phyloP scores from a whole-genome alignment of 2,113 vertebrate species.

The Hyperopisus bebe region DNA sequence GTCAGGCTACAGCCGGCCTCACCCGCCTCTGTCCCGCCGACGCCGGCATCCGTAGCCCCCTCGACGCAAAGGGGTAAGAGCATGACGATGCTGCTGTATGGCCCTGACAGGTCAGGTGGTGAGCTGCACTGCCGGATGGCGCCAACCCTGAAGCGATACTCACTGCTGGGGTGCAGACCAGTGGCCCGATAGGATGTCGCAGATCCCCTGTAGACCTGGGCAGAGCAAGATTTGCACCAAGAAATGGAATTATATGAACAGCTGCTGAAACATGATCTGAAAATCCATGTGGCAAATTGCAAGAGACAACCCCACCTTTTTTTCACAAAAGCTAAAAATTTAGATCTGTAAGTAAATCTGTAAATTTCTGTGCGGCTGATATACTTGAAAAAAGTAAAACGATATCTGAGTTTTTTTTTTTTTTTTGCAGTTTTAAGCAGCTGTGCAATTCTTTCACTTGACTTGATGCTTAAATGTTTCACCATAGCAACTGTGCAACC shows the following conservation, averaged over 20 bases:
- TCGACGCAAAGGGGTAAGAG: slow-evolving; percentile 78
- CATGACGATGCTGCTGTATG: slow-evolving; percentile 81
- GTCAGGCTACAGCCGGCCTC: slow-evolving; percentile 72
- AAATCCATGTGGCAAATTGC: neutral
- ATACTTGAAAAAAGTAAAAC: neutral
- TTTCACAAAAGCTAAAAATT: neutral
- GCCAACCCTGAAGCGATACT: slow-evolving; percentile 86
- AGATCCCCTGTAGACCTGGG: slow-evolving; percentile 80
- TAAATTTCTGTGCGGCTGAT: neutral
- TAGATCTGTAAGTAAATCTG: neutral
- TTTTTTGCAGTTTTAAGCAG: neutral
- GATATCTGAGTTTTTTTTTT: neutral
- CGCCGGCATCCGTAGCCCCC: slow-evolving; percentile 37
- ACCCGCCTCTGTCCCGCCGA: slow-evolving; percentile 52
- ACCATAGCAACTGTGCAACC: neutral
- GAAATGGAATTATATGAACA: neutral
- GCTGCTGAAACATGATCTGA: neutral
- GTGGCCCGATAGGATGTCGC: slow-evolving; percentile 74
- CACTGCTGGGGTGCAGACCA: slow-evolving; percentile 78
- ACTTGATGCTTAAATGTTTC: neutral
- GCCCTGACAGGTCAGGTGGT: slow-evolving; percentile 73
- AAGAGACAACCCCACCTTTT: neutral
- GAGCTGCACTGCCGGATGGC: slow-evolving; percentile 90
- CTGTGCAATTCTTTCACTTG: neutral
- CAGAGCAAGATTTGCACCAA: neutral